Percentiles rank a stretch among this genome's conserved stretches.
Conservation (phyloP, 2,113 vertebrate genomes). For the Neotoma lepida region DNA sequence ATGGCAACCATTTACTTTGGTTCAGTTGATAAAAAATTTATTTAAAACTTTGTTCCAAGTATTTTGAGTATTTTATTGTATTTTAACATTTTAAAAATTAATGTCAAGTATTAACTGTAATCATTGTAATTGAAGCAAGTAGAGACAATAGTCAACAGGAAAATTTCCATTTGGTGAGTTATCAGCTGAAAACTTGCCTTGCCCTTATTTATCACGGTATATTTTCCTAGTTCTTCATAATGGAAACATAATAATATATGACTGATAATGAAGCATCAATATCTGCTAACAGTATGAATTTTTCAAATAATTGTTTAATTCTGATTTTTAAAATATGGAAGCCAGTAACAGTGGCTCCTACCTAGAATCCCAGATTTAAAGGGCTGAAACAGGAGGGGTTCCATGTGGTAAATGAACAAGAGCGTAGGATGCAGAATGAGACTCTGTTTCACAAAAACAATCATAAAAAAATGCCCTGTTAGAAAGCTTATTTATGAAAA, state of each 20-base stretch:
- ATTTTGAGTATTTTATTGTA: background rate
- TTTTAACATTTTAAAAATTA: background rate
- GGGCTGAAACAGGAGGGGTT: background rate
- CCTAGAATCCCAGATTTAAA: background rate
- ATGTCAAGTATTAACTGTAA: background rate
- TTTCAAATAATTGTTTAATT: slow-evolving; percentile 17
- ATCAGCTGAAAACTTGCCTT: background rate
- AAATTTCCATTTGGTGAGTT: background rate
- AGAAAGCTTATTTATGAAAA: background rate
- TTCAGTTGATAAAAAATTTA: background rate
- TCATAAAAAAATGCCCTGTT: background rate
- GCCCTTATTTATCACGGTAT: background rate
- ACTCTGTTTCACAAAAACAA: background rate
- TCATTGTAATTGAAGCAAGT: background rate
- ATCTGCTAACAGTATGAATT: background rate
- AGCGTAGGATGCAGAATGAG: background rate
- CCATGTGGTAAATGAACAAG: background rate
- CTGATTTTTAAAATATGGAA: background rate
- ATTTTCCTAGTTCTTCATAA: background rate
- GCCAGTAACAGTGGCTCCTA: background rate
- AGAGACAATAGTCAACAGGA: background rate
- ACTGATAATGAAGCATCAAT: background rate
- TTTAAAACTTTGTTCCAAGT: background rate
- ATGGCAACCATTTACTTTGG: background rate
- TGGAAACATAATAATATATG: background rate